These are phyloP conservation scores for Tineola bisselliella DNA, from an alignment of 2,888 invertebrate genomes.

Conservation along the genomic window DNA sequence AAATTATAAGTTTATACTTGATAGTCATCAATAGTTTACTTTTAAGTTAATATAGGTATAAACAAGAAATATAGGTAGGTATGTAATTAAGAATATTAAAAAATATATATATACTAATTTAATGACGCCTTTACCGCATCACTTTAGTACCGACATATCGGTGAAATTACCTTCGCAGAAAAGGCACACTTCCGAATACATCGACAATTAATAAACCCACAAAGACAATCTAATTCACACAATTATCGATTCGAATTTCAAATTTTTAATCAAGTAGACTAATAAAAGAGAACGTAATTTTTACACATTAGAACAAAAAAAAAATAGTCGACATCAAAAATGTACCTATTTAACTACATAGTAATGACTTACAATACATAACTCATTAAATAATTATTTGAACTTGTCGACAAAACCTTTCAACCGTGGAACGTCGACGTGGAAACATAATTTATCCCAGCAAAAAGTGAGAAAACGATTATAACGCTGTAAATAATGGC, in stretches of 20 bases:
- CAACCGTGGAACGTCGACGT: slow-evolving; percentile 2
- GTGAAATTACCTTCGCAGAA: background rate
- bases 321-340: no score
- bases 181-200: background rate
- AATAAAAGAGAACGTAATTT: no score
- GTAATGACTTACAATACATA: background rate
- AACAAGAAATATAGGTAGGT: no score
- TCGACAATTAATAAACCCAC: background rate
- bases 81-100: background rate
- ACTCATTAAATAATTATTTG: slow-evolving; percentile 9
- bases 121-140: slow-evolving; percentile 13
- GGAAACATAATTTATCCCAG: slow-evolving; percentile 23
- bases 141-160: slow-evolving; percentile 3
- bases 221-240: no score
- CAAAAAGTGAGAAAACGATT: slow-evolving; percentile 40
- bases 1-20: no score
- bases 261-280: no score
- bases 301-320: no score
- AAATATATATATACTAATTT: slow-evolving; percentile 15
- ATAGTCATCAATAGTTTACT: no score
- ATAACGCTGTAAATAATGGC: slow-evolving; percentile 35
- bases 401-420: slow-evolving; percentile 3
- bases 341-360: background rate
- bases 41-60: no score
- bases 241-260: no score